A percentile compares a stretch with the other conserved stretches of the same genome.
Conservation (phyloP, 2,113 vertebrate genomes). For the Rostratula benghalensis region DNA sequence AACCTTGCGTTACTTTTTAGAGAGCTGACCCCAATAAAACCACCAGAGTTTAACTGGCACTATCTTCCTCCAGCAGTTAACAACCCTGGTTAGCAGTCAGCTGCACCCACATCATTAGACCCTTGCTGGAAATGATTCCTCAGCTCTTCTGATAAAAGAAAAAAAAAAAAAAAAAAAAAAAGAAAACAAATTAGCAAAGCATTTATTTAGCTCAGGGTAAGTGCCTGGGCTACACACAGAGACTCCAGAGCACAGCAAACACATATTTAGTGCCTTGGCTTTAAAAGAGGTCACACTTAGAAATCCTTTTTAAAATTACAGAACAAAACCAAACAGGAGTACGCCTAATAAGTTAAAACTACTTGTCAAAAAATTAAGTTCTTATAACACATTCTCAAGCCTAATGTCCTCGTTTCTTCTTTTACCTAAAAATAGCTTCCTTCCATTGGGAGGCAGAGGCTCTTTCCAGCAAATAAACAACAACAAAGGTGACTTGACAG, state of each 20-base stretch:
- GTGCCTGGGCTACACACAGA: neutral
- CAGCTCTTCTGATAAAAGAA: neutral
- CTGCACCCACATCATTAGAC: neutral
- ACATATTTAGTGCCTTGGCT: neutral
- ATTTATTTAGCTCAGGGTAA: neutral
- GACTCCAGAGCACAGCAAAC: neutral
- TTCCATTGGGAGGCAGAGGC: neutral
- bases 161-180: neutral
- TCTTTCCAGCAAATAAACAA: neutral
- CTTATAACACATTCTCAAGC: neutral
- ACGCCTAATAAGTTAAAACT: neutral
- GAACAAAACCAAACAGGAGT: fast-evolving
- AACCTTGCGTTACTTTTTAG: fast-evolving
- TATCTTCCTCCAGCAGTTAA: neutral
- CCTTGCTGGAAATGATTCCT: neutral
- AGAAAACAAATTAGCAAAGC: too few species aligned
- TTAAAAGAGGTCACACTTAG: neutral
- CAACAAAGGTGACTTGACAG: neutral
- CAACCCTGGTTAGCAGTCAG: neutral
- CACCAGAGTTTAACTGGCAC: neutral
- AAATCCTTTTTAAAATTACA: neutral
- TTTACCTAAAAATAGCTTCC: neutral
- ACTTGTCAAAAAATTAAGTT: neutral
- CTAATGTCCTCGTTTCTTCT: neutral
- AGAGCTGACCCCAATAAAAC: neutral